These are phyloP conservation scores for Cottoperca gobio DNA, from an alignment of 2,797 vertebrate genomes.

Conservation along the genomic window DNA sequence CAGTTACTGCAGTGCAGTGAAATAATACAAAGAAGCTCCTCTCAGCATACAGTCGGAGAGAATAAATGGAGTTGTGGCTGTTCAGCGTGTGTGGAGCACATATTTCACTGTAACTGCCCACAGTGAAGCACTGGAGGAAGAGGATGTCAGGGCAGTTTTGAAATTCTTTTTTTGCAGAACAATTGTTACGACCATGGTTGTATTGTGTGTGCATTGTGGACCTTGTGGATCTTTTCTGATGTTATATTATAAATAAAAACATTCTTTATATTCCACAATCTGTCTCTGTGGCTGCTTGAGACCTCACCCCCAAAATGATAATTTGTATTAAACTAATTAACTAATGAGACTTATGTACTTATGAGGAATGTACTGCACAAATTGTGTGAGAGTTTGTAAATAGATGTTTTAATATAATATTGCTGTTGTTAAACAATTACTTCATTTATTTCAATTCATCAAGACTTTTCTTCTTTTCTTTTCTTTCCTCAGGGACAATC, in stretches of 20 bases:
- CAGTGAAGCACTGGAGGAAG: not conserved
- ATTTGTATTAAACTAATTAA: too few relatives aligned
- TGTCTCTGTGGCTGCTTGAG: not conserved
- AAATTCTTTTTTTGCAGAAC: not conserved
- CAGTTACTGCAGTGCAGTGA: conserved; percentile 60
- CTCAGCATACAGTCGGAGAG: conserved; percentile 5
- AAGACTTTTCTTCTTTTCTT: too few relatives aligned
- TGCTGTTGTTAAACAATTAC: too few relatives aligned
- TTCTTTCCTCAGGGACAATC: too few relatives aligned
- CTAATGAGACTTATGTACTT: too few relatives aligned
- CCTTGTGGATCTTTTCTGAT: not conserved
- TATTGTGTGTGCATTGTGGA: not conserved
- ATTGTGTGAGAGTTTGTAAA: too few relatives aligned
- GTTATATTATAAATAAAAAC: not conserved
- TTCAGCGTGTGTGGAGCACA: not conserved
- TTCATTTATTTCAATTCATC: too few relatives aligned
- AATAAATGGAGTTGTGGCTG: not conserved
- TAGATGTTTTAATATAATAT: too few relatives aligned
- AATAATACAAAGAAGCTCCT: conserved; percentile 22
- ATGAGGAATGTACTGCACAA: too few relatives aligned
- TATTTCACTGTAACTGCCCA: not conserved
- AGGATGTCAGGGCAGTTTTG: not conserved
- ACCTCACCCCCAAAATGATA: too few relatives aligned
- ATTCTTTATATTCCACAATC: not conserved
- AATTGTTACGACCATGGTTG: not conserved